These are phyloP conservation scores for Adelognathus sp. DNA, from an alignment of 2,888 invertebrate species.

Conservation along the genomic window DNA sequence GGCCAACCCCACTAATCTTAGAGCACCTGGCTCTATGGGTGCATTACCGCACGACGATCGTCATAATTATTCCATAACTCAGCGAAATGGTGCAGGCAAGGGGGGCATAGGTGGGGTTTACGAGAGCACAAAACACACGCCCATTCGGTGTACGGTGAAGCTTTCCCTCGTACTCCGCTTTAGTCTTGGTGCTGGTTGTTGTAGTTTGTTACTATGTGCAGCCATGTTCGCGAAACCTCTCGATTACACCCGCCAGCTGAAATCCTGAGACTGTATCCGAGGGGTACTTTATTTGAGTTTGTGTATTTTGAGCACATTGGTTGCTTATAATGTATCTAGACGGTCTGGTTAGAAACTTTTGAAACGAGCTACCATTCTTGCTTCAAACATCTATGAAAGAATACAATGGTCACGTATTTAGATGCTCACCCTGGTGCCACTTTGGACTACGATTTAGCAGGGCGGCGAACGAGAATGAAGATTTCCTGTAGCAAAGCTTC, in stretches of 20 bases:
- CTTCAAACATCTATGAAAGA: neutral
- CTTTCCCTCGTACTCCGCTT: slow-evolving; percentile 35
- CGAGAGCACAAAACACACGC: slow-evolving; percentile 53
- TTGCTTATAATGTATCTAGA: neutral
- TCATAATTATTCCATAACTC: slow-evolving; percentile 70
- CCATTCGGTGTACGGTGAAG: slow-evolving; percentile 21
- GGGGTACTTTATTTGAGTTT: neutral
- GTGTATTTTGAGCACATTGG: neutral
- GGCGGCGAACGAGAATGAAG: too few species aligned
- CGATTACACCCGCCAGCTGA: slow-evolving; percentile 50
- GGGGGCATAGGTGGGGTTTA: neutral
- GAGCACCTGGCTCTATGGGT: slow-evolving; percentile 67
- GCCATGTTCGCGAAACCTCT: slow-evolving; percentile 15
- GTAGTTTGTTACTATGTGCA: slow-evolving; percentile 5
- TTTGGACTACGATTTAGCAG: neutral
- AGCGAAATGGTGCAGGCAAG: neutral
- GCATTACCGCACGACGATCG: slow-evolving; percentile 63
- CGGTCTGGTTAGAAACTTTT: neutral
- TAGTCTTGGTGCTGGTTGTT: neutral
- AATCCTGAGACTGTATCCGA: neutral
- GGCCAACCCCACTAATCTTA: slow-evolving; percentile 68
- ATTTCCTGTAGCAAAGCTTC: too few species aligned
- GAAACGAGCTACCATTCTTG: neutral
- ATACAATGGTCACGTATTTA: slow-evolving; percentile 25
- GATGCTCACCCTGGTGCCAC: neutral